A percentile compares a stretch with the other conserved stretches of the same genome.
Evolutionary conservation across 2,888 invertebrate species (phyloP).

Genomic region (Onchidella celtica): DNA sequence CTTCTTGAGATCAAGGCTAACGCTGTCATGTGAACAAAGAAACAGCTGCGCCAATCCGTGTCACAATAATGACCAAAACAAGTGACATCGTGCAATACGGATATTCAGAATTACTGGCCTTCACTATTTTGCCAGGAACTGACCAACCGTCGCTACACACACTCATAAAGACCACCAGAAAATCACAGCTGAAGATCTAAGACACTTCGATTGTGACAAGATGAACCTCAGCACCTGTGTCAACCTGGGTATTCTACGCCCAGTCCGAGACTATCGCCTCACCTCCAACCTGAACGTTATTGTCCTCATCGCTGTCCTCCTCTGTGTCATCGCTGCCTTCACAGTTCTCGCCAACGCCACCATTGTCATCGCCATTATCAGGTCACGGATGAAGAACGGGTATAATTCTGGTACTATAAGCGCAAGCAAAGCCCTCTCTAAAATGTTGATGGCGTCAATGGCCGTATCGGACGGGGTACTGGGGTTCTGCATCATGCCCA

Average conservation of each 20-base stretch:
- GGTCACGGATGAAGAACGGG: neutral
- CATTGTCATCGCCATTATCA: neutral
- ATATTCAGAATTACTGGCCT: too few species aligned
- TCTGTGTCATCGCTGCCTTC: neutral
- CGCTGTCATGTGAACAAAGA: too few species aligned
- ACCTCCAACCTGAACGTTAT: neutral
- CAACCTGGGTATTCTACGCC: neutral
- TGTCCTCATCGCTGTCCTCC: neutral
- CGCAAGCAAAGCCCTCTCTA: conserved; percentile 64
- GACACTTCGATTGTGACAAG: too few species aligned
- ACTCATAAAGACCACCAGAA: too few species aligned
- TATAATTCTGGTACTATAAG: neutral
- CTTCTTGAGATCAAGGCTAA: too few species aligned
- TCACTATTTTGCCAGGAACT: too few species aligned
- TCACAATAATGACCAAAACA: too few species aligned
- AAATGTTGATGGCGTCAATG: conserved; percentile 69
- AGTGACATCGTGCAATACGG: too few species aligned
- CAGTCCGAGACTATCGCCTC: neutral
- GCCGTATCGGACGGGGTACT: conserved; percentile 69
- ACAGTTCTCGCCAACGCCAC: neutral
- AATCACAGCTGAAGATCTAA: too few species aligned
- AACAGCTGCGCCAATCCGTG: too few species aligned
- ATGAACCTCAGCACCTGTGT: neutral
- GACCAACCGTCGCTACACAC: too few species aligned
- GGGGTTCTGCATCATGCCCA: conserved; percentile 69